phyloP scores from a whole-genome alignment of 2,797 vertebrate species.

The Decapterus maruadsi region DNA sequence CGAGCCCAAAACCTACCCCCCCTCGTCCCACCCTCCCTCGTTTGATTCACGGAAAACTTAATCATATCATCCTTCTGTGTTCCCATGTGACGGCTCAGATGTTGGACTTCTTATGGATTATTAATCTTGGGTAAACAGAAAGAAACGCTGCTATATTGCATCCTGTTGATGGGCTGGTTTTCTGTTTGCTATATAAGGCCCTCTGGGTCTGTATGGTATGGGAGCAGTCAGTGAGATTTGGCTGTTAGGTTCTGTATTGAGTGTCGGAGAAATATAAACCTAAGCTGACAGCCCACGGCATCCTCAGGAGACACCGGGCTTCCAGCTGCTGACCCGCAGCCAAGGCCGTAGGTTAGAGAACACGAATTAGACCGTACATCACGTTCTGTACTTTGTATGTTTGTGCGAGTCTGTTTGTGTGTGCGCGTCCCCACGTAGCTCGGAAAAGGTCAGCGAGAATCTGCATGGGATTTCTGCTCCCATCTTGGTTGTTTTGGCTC shows the following conservation, averaged over 20 bases:
- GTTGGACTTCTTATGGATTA: conserved; percentile 54
- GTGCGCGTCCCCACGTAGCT: conserved; percentile 42
- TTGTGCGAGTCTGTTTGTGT: conserved; percentile 23
- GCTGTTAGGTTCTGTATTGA: conserved; percentile 57
- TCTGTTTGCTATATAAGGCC: conserved; percentile 55
- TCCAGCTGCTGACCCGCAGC: conserved; percentile 70
- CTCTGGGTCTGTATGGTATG: conserved; percentile 40
- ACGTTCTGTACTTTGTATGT: conserved; percentile 39
- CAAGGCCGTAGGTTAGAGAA: conserved; percentile 67
- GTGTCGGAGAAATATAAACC: conserved; percentile 71
- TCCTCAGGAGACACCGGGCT: conserved; percentile 67
- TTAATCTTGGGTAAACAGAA: conserved; percentile 47
- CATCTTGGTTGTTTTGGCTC: conserved; percentile 67
- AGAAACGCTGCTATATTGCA: conserved; percentile 52
- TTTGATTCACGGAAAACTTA: conserved; percentile 47
- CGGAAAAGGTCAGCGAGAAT: conserved; percentile 52
- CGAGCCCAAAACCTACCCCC: conserved; percentile 14
- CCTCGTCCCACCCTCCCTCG: background rate
- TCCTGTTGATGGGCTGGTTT: conserved; percentile 67
- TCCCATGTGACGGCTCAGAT: conserved; percentile 47
- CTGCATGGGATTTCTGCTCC: conserved; percentile 58
- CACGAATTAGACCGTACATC: conserved; percentile 49
- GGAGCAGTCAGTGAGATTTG: conserved; percentile 58
- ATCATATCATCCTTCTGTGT: conserved; percentile 21
- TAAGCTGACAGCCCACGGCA: conserved; percentile 61